These are phyloP conservation scores for Sycophila sp. DNA, from an alignment of 1,140 invertebrate species.

Conservation along the genomic window DNA sequence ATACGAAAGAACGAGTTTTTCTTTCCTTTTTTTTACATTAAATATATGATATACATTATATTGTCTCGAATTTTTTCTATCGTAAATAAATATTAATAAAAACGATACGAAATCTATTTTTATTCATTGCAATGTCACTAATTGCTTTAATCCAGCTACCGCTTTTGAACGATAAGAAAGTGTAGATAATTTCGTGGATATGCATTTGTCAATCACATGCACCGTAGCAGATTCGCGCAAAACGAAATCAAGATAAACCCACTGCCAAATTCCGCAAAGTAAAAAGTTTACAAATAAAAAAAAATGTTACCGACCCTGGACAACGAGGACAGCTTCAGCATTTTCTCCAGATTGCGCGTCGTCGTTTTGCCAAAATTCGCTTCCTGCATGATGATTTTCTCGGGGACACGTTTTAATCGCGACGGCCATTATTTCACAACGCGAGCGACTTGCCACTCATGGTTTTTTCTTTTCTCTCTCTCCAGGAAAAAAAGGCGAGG, in stretches of 20 bases:
- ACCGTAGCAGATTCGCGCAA: no score
- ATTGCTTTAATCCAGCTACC: neutral
- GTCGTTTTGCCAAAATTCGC: constrained; percentile 30
- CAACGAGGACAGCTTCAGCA: constrained; percentile 54
- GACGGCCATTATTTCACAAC: no score
- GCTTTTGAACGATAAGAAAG: neutral
- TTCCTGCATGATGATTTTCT: no score
- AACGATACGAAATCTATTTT: neutral
- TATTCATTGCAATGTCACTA: neutral
- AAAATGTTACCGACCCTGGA: constrained; percentile 51
- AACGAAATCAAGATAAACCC: no score
- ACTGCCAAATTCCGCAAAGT: neutral
- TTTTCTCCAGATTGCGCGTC: constrained; percentile 53
- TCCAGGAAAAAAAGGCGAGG: neutral
- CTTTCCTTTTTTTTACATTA: no score
- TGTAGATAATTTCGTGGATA: neutral
- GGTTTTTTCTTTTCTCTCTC: no score
- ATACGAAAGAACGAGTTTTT: no score
- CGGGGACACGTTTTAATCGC: no score
- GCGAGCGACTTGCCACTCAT: no score
- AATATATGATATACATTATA: neutral
- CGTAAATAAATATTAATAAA: neutral
- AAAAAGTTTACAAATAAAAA: neutral
- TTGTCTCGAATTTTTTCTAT: neutral
- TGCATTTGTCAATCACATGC: no score